Evolutionary conservation across 1,140 invertebrate species (phyloP), one percentile per base, ranked within the genome.

Genomic region (Nasonia vitripennis): DNA sequence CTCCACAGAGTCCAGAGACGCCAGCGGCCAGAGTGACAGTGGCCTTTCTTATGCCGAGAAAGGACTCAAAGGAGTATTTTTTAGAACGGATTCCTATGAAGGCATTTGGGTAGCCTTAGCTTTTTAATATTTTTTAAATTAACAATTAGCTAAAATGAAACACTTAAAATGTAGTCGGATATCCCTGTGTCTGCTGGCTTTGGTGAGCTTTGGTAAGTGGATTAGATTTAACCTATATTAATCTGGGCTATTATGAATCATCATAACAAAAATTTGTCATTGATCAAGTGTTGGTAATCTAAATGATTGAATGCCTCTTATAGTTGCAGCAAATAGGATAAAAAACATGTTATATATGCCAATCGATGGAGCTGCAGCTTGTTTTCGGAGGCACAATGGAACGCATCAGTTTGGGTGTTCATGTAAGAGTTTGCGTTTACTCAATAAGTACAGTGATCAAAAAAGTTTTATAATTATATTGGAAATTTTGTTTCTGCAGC

Each of bases 371-470:
- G 94, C 94, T 75, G 94, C 95, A 84, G 95, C 96, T 78, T 99
- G 98, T 94, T 98, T 98, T 91, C 95, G 97, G 88, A 94, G 97
- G 87, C 93, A 99, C 67, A 99, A 99, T 95, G 97, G 96, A 73
- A 98, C 98, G 27, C 97, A 99, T 94, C 97, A 98, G 92, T 96
- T 97, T 90, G 98, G 98, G 84, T 99, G 98, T 93, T 95, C 96
- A 62, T 98, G 97, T 97, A 95, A 96, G 95, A 95, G 89, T 87
- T 77, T 45, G 20, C 12, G 62, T 7, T 62, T 68, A 27, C 78
- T 86, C 23, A 68, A 20, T 12, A 34, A 67, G 68, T 86, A 62
- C 1, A 48, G 81, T 83, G 78, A 78, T 84, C 86, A 12, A 81
- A 27, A 81, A 67, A 23, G 14, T 20, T n/a, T 0, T 81, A 45